A percentile compares a stretch with the other conserved stretches of the same genome.
Conservation (phyloP, 2,113 vertebrate species). For the Platysteira castanea region DNA sequence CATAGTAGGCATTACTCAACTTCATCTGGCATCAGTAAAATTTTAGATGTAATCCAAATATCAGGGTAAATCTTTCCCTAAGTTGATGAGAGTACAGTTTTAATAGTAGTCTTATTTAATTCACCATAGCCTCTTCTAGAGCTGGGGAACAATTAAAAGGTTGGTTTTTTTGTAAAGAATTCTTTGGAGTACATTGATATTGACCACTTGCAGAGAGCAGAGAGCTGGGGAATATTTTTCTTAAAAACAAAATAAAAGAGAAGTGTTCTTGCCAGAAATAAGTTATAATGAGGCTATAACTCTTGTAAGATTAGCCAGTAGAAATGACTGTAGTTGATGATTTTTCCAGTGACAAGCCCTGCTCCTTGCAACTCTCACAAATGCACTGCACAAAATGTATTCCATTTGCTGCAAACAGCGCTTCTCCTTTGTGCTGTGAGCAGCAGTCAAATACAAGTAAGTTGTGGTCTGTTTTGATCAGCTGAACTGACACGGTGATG, state of each 20-base stretch:
- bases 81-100: not conserved
- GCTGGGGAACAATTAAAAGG: not conserved
- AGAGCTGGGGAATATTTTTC: not conserved
- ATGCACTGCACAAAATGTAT: not conserved
- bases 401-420: not conserved
- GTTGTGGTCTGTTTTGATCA: not conserved
- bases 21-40: conserved; percentile 7
- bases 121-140: not conserved
- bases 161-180: not conserved
- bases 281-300: not conserved
- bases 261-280: not conserved
- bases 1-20: conserved; percentile 52
- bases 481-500: not conserved
- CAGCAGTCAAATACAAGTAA: not conserved
- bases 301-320: not conserved
- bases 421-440: not conserved
- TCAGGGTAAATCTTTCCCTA: not conserved
- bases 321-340: not conserved
- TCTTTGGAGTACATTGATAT: not conserved
- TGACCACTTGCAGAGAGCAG: not conserved
- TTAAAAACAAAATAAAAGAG: not conserved
- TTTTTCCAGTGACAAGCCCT: not conserved
- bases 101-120: not conserved
- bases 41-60: conserved; percentile 10
- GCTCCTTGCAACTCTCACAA: not conserved